Base-by-base conservation (phyloP, 2,113 vertebrate species). In the Heterotilapia buettikoferi region DNA sequence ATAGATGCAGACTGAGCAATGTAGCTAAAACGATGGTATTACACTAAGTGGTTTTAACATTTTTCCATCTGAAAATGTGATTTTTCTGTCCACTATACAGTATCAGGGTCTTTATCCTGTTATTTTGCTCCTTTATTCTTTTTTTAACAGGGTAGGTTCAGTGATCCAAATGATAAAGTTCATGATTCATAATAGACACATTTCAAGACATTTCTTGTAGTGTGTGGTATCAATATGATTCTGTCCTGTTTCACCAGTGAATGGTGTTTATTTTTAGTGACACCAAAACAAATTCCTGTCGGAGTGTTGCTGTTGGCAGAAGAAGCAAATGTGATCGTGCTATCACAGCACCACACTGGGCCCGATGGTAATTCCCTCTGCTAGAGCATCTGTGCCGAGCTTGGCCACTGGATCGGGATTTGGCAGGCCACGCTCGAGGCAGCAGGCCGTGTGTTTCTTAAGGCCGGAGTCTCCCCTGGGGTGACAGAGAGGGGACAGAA, bases 371-470 rank as follows among this genome's bases (percentile, higher is more conserved):
- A 33, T 59, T n/a, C 43, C 40, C 40, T 38, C 21, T 81, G 86
- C 84, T 84, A 84, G 83, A 90, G 90, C 89, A 91, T 91, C 88
- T 89, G 90, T 71, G 88, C 82, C 18, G 80, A 84, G 76, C 87
- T 40, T 47, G 90, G 85, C 31, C 26, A 2, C 63, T 63, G 90
- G 76, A 82, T 84, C 38, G 9, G 80, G 84, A 63, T 29, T 82
- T 85, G 89, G 54, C 73, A 57, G 47, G 86, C 56, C 16, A 6
- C 3, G 19, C 63, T 43, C 6, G 71, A 54, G 56, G 84, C 82
- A 11, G 63, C 36, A 5, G 50, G 71, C 71, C 29, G n/a, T 24
- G 76, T 81, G 85, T 68, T 79, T 47, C 53, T 76, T 84, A 86
- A 16, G 79, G 76, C 21, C 13, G 3, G 19, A 50, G 79, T 1